These are phyloP conservation scores for Drosophila demipolita DNA, from an alignment of 2,888 invertebrate genomes.

Conservation along the genomic window DNA sequence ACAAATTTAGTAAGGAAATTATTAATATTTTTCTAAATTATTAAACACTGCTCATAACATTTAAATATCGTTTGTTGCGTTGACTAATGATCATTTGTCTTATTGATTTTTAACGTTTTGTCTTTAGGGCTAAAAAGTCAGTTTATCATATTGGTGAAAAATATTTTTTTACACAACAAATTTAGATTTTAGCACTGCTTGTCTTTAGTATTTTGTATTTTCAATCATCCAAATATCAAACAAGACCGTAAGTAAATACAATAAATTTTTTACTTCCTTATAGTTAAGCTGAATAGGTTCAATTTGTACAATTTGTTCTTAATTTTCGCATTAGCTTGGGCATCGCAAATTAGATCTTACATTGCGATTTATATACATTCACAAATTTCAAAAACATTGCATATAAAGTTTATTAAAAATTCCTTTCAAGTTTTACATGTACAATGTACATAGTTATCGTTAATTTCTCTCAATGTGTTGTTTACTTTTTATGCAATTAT, in stretches of 20 bases:
- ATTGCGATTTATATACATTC: conserved; percentile 19
- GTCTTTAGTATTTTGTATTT: background rate
- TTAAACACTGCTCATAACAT: conserved; percentile 34
- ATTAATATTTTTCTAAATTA: conserved; percentile 21
- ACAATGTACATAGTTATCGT: conserved; percentile 29
- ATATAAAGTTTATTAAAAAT: conserved; percentile 44
- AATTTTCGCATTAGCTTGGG: background rate
- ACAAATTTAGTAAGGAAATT: conserved; percentile 29
- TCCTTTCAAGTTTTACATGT: conserved; percentile 32
- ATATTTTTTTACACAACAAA: background rate
- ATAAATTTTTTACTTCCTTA: background rate
- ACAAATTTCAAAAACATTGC: conserved; percentile 47
- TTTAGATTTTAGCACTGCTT: background rate
- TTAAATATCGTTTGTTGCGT: conserved; percentile 72
- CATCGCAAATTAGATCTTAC: conserved; percentile 8
- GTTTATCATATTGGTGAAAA: background rate
- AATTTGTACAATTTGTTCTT: conserved; percentile 12
- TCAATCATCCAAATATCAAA: conserved; percentile 7
- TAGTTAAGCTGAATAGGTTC: background rate
- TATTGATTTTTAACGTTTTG: conserved; percentile 8
- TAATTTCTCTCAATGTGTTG: conserved; percentile 32
- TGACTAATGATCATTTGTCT: conserved; percentile 61
- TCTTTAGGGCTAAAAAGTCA: background rate
- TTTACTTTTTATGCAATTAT: conserved; percentile 72
- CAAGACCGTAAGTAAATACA: background rate